Evolutionary conservation across 1,140 invertebrate genomes (phyloP).

Genomic region (Drosophila grimshawi): DNA sequence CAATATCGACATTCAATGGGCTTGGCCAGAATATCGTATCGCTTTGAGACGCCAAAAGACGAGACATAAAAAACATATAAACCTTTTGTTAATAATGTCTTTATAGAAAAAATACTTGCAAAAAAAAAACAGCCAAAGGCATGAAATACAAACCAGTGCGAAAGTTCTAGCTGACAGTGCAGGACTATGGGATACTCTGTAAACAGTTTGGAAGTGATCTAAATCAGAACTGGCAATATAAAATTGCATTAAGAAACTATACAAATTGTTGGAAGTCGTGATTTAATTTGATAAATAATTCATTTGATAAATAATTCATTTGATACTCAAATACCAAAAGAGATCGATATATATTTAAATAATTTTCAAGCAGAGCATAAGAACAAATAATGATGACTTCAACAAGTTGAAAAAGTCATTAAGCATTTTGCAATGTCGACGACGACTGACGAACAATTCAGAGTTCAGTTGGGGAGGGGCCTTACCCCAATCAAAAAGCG

Average conservation of each 20-base stretch:
- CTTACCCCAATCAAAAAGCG: constrained; percentile 1
- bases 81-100: constrained; percentile 73
- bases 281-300: too few relatives aligned
- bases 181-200: neutral
- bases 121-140: constrained; percentile 16
- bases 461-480: constrained; percentile 50
- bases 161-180: neutral
- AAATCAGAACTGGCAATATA: neutral
- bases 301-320: too few relatives aligned
- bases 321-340: too few relatives aligned
- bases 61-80: constrained; percentile 26
- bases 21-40: constrained; percentile 9
- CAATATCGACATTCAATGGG: constrained; percentile 30
- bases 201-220: neutral
- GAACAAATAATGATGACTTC: neutral
- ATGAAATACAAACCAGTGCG: constrained; percentile 11
- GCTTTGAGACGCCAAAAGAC: constrained; percentile 2
- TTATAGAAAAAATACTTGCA: constrained; percentile 59
- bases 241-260: neutral
- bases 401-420: constrained; percentile 43
- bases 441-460: neutral
- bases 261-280: neutral
- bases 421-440: constrained; percentile 38
- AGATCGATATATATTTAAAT: too few relatives aligned
- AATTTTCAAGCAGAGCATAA: neutral